Evolutionary conservation across 2,888 invertebrate species (phyloP).

Genomic region (Orthonychiurus folsomi): DNA sequence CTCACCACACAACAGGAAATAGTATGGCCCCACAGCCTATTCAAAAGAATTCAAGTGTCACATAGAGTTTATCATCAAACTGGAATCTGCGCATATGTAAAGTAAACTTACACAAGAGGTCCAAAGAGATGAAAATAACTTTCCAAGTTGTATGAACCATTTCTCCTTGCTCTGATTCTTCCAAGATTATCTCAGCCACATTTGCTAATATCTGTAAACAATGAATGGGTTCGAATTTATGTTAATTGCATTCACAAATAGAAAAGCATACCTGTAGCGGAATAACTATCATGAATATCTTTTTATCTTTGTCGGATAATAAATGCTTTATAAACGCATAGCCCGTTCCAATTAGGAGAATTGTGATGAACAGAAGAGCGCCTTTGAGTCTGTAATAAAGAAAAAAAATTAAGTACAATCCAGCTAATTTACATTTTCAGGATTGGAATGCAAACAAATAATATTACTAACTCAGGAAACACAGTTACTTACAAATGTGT

Average conservation of each 20-base stretch:
- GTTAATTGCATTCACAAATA: slow-evolving; percentile 6
- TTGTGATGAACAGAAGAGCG: slow-evolving; percentile 87
- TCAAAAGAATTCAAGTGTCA: too few species aligned
- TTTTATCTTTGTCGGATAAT: slow-evolving; percentile 89
- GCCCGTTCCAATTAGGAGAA: slow-evolving; percentile 93
- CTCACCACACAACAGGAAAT: slow-evolving; percentile 90
- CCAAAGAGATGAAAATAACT: slow-evolving; percentile 83
- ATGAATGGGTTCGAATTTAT: not conserved
- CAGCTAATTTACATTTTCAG: not conserved
- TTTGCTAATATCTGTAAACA: slow-evolving; percentile 75
- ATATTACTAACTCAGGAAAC: too few species aligned
- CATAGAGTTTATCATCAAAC: too few species aligned
- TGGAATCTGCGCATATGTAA: too few species aligned
- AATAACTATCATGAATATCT: slow-evolving; percentile 93
- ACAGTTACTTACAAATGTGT: slow-evolving; percentile 95
- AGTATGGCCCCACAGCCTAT: slow-evolving; percentile 94
- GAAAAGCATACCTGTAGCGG: slow-evolving; percentile 78
- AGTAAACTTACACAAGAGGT: slow-evolving; percentile 86
- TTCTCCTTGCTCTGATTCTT: slow-evolving; percentile 90
- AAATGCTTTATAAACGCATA: slow-evolving; percentile 99
- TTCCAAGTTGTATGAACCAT: slow-evolving; percentile 83
- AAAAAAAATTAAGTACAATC: not conserved
- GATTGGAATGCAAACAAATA: slow-evolving; percentile 3
- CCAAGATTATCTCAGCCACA: slow-evolving; percentile 92
- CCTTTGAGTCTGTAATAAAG: slow-evolving; percentile 63